Percentiles rank a stretch among this genome's conserved stretches.
These are phyloP conservation scores for Merops nubicus DNA, from an alignment of 2,113 vertebrate species.

Conservation along the genomic window DNA sequence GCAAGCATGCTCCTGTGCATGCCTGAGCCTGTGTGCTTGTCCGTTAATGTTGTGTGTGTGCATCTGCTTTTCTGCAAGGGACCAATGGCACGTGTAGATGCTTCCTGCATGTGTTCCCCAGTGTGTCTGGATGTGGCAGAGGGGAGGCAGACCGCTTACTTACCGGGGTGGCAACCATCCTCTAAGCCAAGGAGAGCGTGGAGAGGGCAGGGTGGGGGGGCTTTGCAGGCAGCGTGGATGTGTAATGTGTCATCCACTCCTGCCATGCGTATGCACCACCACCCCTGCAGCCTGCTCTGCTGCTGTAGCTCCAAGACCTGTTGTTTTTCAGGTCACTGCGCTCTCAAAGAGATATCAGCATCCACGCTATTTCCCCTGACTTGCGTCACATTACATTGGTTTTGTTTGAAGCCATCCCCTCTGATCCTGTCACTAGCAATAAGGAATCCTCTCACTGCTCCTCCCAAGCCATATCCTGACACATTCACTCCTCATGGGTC, in stretches of 20 bases:
- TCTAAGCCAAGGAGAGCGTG: neutral
- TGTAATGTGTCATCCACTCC: neutral
- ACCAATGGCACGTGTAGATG: accelerated
- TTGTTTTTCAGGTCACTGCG: slow-evolving; percentile 85
- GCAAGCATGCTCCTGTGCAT: neutral
- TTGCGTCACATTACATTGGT: slow-evolving; percentile 80
- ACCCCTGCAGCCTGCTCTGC: slow-evolving; percentile 44
- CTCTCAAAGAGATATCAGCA: slow-evolving; percentile 78
- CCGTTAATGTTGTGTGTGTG: neutral
- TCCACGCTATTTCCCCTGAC: slow-evolving; percentile 79
- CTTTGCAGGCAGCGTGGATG: neutral
- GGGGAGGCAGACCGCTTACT: neutral
- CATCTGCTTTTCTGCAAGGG: neutral
- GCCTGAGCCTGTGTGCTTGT: neutral
- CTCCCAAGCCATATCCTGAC: neutral
- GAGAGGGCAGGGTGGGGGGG: neutral
- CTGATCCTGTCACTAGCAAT: slow-evolving; percentile 81
- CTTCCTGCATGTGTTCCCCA: neutral
- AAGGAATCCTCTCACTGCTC: slow-evolving; percentile 68
- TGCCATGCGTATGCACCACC: neutral
- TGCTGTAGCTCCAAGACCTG: slow-evolving; percentile 75
- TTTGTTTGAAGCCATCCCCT: slow-evolving; percentile 80
- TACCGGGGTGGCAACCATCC: neutral
- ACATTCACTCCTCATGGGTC: neutral
- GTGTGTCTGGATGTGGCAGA: neutral